A percentile compares a stretch with the other conserved stretches of the same genome.
Conservation (phyloP, 2,888 invertebrate species). For the Perithous albicinctus region DNA sequence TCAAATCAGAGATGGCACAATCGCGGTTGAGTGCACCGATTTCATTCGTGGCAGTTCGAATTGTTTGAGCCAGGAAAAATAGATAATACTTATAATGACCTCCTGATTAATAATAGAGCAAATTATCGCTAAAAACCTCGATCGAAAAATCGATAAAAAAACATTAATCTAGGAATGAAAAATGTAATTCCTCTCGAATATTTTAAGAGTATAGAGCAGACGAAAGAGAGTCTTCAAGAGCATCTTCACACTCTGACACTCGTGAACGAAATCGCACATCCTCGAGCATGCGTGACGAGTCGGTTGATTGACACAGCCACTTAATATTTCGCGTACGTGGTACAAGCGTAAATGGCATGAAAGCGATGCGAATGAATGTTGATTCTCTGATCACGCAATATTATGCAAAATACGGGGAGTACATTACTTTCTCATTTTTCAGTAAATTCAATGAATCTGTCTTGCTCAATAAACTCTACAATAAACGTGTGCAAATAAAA, state of each 20-base stretch:
- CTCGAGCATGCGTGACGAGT: background rate
- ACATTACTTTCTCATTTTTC: background rate
- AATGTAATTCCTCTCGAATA: background rate
- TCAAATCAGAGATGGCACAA: conserved; percentile 26
- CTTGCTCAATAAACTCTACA: background rate
- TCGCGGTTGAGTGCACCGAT: background rate
- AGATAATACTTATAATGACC: background rate
- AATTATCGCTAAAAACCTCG: background rate
- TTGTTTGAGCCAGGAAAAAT: conserved; percentile 6
- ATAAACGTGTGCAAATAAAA: background rate
- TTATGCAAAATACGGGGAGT: background rate
- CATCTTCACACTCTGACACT: background rate
- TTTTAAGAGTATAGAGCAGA: background rate
- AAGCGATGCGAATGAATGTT: background rate
- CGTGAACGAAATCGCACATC: background rate
- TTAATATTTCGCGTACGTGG: conserved; percentile 7
- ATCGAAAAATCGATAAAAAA: background rate
- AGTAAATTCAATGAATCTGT: background rate
- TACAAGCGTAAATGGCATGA: background rate
- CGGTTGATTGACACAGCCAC: conserved; percentile 34
- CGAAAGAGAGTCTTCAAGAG: background rate
- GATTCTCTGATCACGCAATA: background rate
- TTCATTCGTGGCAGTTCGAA: conserved; percentile 17
- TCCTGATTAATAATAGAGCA: background rate
- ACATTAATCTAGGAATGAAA: background rate